These are phyloP conservation scores for Bolinopsis microptera DNA, from an alignment of 37 sponge, comb jelly and placozoan species.

Conservation along the genomic window DNA sequence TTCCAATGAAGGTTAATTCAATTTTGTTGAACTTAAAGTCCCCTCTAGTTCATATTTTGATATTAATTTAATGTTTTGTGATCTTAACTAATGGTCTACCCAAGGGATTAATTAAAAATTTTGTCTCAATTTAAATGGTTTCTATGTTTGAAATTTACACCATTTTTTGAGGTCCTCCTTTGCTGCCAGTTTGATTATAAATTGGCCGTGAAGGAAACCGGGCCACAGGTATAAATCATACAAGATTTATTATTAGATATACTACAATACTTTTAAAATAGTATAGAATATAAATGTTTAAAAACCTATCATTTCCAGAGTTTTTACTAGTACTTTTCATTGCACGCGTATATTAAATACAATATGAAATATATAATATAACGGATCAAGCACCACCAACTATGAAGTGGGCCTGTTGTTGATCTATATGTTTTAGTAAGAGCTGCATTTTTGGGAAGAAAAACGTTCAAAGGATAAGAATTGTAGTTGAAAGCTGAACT, in stretches of 20 bases:
- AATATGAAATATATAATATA: not conserved
- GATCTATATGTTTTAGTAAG: too few species aligned
- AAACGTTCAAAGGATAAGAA: too few species aligned
- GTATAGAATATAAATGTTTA: not conserved
- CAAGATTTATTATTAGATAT: not conserved
- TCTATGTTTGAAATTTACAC: too few species aligned
- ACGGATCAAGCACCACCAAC: too few species aligned
- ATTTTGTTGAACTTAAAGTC: not conserved
- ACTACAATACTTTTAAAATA: not conserved
- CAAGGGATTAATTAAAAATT: too few species aligned
- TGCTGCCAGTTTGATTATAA: not conserved
- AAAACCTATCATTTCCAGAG: not conserved
- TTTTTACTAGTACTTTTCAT: not conserved
- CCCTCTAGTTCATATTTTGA: not conserved
- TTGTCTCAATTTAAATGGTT: too few species aligned
- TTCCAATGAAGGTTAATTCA: not conserved
- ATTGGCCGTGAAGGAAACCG: not conserved
- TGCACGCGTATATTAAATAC: not conserved
- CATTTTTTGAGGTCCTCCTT: not conserved
- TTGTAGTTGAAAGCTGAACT: too few species aligned
- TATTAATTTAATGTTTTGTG: not conserved
- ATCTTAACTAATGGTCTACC: not conserved
- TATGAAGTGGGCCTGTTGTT: too few species aligned
- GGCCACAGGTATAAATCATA: not conserved
- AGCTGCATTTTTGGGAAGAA: too few species aligned